Conservation (phyloP, 2,797 vertebrate species). For the Macropodus opercularis region DNA sequence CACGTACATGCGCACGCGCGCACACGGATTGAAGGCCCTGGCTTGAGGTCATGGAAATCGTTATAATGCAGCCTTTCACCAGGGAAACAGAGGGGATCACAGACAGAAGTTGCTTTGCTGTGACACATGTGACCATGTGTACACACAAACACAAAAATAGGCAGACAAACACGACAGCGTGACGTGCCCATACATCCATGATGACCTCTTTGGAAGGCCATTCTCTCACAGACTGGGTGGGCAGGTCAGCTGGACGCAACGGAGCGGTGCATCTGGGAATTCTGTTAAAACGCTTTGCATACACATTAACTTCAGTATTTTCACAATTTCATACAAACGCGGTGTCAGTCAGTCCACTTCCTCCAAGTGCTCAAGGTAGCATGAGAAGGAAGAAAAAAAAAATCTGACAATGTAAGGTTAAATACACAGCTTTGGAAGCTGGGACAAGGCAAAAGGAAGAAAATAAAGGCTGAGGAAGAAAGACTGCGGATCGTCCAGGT, state of each 20-base stretch:
- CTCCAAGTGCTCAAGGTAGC: background rate
- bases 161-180: slow-evolving; percentile 17
- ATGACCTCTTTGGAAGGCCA: slow-evolving; percentile 62
- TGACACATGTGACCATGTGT: slow-evolving; percentile 36
- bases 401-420: background rate
- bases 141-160: slow-evolving; percentile 14
- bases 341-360: background rate
- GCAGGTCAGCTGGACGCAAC: slow-evolving; percentile 73
- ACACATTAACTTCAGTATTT: slow-evolving; percentile 23
- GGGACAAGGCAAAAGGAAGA: background rate
- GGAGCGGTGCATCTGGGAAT: slow-evolving; percentile 69
- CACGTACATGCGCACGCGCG: slow-evolving; percentile 46
- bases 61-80: slow-evolving; percentile 80
- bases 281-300: slow-evolving; percentile 71
- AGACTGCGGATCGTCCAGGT: slow-evolving; percentile 71
- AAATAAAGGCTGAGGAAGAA: slow-evolving; percentile 6
- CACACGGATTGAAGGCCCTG: slow-evolving; percentile 58
- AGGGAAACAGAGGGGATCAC: slow-evolving; percentile 70
- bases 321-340: slow-evolving; percentile 11
- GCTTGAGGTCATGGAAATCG: slow-evolving; percentile 82
- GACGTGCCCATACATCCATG: slow-evolving; percentile 23
- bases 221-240: slow-evolving; percentile 82
- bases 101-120: slow-evolving; percentile 56
- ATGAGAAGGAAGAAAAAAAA: background rate
- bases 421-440: background rate